Conservation (phyloP, 2,113 vertebrate genomes). For the Arvicanthis niloticus region DNA sequence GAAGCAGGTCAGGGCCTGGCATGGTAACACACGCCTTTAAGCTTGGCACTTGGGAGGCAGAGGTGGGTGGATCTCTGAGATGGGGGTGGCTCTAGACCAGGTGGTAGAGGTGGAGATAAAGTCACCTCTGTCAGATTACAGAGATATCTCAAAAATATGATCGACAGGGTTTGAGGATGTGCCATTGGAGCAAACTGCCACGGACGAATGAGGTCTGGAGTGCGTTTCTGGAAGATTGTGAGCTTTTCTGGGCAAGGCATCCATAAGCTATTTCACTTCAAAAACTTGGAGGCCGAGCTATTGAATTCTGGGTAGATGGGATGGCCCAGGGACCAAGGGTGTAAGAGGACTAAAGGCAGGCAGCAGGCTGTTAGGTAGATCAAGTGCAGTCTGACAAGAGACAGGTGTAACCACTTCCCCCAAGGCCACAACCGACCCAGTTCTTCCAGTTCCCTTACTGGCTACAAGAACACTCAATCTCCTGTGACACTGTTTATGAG, state of each 20-base stretch:
- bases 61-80: neutral
- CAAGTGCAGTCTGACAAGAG: neutral
- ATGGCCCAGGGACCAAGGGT: neutral
- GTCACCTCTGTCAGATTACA: neutral
- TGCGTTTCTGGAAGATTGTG: neutral
- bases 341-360: neutral
- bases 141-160: neutral
- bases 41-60: neutral
- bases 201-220: neutral
- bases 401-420: neutral
- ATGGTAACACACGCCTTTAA: neutral
- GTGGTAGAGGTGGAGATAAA: neutral
- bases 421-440: constrained; percentile 15
- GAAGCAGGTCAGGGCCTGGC: neutral
- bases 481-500: neutral
- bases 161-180: neutral
- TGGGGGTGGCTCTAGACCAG: neutral
- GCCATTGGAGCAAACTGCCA: neutral
- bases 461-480: neutral
- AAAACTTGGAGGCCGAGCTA: neutral
- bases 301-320: neutral
- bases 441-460: constrained; percentile 10
- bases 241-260: neutral
- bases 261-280: neutral
- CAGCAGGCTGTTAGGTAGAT: neutral